Evolutionary conservation across 1,140 invertebrate genomes (phyloP).

Genomic region (Subanguina moxae): DNA sequence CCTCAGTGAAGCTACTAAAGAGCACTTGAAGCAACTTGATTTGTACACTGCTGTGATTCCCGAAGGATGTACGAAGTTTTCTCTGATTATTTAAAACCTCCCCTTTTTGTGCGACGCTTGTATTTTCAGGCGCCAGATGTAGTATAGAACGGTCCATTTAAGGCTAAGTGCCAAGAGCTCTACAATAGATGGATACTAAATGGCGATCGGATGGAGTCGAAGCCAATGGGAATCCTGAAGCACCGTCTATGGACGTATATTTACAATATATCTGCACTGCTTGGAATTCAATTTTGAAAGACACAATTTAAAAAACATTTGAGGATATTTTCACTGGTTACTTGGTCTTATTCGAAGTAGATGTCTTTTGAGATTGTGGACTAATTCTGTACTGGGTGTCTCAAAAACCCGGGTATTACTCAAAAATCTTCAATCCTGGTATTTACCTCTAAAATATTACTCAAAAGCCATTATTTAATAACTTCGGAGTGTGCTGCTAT

Average conservation of each 20-base stretch:
- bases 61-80: conserved; percentile 3
- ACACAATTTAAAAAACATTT: conserved; percentile 13
- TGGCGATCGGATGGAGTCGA: background rate
- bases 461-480: too few species aligned
- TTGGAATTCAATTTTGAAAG: conserved; percentile 9
- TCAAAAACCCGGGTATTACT: too few species aligned
- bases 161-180: background rate
- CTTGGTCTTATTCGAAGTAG: background rate
- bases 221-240: conserved; percentile 9
- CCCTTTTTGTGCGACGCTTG: background rate
- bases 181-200: conserved; percentile 18
- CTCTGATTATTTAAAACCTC: too few species aligned
- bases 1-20: background rate
- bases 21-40: background rate
- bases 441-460: too few species aligned
- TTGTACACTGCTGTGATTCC: conserved; percentile 1
- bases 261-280: conserved; percentile 11
- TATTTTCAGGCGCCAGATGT: conserved; percentile 16
- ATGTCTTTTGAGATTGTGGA: conserved; percentile 13
- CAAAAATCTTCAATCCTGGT: too few species aligned
- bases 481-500: too few species aligned
- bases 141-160: conserved; percentile 18
- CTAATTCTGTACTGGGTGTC: too few species aligned
- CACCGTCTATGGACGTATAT: conserved; percentile 19
- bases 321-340: background rate